Evolutionary conservation across 2,113 vertebrate species (phyloP).

Genomic region (Paradoxurus hermaphroditus): DNA sequence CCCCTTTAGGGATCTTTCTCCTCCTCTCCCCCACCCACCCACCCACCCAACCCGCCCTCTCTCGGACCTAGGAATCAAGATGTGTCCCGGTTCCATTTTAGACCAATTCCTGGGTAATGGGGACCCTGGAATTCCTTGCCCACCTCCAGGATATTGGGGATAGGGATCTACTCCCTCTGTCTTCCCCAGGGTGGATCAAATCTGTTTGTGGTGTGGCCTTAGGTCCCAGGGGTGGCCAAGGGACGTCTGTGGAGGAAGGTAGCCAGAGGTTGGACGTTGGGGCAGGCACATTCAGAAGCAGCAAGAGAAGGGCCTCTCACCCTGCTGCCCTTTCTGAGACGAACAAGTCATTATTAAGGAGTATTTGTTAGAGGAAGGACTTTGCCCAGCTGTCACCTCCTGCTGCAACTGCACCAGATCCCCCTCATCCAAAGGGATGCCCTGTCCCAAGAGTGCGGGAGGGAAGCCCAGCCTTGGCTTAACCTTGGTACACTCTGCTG

Average conservation of each 20-base stretch:
- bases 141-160: not conserved
- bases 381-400: not conserved
- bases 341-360: not conserved
- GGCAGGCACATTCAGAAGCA: accelerated
- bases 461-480: not conserved
- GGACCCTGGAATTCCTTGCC: not conserved
- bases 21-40: too few species aligned
- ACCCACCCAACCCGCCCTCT: not conserved
- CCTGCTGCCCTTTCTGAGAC: not conserved
- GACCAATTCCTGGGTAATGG: not conserved
- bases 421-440: not conserved
- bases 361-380: not conserved
- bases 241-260: not conserved
- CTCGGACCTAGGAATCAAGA: not conserved
- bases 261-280: not conserved
- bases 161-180: not conserved
- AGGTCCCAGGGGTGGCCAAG: not conserved
- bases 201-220: too few species aligned
- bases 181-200: not conserved
- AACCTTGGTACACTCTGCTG: not conserved
- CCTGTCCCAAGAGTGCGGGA: not conserved
- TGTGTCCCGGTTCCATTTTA: not conserved
- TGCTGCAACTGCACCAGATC: not conserved
- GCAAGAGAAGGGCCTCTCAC: not conserved
- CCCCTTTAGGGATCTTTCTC: not conserved